Base-by-base conservation (phyloP, 2,888 invertebrate genomes). In the Ptychoptera albimana region DNA sequence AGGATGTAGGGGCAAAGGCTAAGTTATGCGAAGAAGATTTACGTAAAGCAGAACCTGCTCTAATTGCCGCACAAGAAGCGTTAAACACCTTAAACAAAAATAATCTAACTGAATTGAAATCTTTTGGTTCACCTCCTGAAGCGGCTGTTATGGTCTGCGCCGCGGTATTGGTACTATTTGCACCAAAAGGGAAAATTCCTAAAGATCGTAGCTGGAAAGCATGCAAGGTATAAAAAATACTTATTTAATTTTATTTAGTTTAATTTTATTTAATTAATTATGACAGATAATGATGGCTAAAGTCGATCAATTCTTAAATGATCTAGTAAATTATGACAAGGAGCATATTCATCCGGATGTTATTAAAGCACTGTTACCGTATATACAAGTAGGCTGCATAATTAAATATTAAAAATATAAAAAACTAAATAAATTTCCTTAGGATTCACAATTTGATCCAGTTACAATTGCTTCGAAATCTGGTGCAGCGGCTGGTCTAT, bases 131-230 rank as follows among this genome's bases (percentile, higher is more conserved):
- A 5, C 94, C 94, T 5, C 89, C 91, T 0, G 78, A 80, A 37
- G 87, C 88, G 44, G 93, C 93, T 0, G 81, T 85, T 1, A 83
- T 78, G 54, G 92, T 93, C 0, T 77, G 79, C 8, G 82, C 86
- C 2, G 92, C 91, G 8, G 92, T 93, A 4, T 72, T 91, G 52
- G 86, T 91, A 2, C 67, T 94, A n/a, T 79, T 92, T 54, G 72
- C 84, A 0, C 74, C 75, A 46, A 82, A 75, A 56, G 87, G 86
- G 4, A 88, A 87, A 64, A 72, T 93, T 44, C 87, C 93, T 0
- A 85, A 87, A 70, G 94, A 94, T 60, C 73, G 84, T 50, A 85
- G 84, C 23, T 94, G 94, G 94, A 93, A 91, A 60, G 77, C 82
- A 13, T 82, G 84, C 52, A 92, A 93, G 68, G 73, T 23, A 5